Evolutionary conservation across 2,113 vertebrate species (phyloP).

Genomic region (Zosterops hypoxanthus): DNA sequence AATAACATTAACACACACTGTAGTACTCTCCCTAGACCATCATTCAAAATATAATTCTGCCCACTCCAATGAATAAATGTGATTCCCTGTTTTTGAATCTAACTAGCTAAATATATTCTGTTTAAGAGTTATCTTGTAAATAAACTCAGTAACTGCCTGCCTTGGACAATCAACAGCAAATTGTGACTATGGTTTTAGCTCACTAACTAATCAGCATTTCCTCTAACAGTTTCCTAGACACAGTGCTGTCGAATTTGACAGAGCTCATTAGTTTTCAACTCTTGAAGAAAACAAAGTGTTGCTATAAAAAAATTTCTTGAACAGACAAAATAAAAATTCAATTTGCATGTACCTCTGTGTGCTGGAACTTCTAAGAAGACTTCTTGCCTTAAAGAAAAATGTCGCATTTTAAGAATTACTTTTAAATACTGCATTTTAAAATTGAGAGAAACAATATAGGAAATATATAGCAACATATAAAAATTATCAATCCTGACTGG

Average conservation of each 20-base stretch:
- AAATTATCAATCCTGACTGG: slow-evolving; percentile 15
- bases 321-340: slow-evolving; percentile 8
- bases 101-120: slow-evolving; percentile 63
- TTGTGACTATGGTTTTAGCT: slow-evolving; percentile 53
- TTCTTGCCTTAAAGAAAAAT: neutral
- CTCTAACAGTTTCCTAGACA: slow-evolving; percentile 15
- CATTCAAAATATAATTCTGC: neutral
- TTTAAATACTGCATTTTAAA: slow-evolving; percentile 6
- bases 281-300: slow-evolving; percentile 17
- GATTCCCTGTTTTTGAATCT: neutral
- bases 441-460: neutral
- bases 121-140: slow-evolving; percentile 63
- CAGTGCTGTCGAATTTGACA: slow-evolving; percentile 3
- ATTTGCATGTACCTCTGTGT: neutral
- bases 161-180: slow-evolving; percentile 53
- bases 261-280: slow-evolving; percentile 38
- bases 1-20: neutral
- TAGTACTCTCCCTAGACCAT: neutral
- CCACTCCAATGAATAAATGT: neutral
- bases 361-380: neutral
- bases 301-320: neutral
- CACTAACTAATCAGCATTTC: slow-evolving; percentile 45
- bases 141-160: slow-evolving; percentile 62
- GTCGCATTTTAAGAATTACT: neutral
- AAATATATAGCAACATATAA: slow-evolving; percentile 22